Evolutionary conservation across 2,113 vertebrate genomes (phyloP).

Genomic region (Brevimyrus niger): DNA sequence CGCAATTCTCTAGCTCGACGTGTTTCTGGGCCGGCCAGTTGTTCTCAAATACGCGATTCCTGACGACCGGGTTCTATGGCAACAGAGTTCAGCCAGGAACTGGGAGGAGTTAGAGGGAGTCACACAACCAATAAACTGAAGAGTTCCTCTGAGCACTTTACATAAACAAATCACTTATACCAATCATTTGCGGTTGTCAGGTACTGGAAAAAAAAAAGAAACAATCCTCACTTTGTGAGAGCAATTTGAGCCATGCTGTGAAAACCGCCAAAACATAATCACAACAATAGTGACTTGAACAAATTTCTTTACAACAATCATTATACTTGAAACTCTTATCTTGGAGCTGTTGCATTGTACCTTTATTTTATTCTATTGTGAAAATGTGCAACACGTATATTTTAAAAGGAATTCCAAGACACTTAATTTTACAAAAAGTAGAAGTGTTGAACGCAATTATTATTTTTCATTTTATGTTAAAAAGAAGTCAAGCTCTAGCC

Average conservation of each 20-base stretch:
- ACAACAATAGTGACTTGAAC: not conserved
- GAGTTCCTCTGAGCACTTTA: not conserved
- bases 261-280: not conserved
- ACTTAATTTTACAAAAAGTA: not conserved
- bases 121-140: not conserved
- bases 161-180: not conserved
- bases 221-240: not conserved
- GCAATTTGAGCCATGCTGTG: not conserved
- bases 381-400: not conserved
- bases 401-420: not conserved
- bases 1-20: not conserved
- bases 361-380: not conserved
- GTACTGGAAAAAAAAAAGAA: not conserved
- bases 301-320: not conserved
- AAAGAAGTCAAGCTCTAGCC: not conserved
- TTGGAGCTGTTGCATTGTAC: not conserved
- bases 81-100: not conserved
- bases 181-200: not conserved
- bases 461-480: not conserved
- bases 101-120: not conserved
- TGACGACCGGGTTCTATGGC: not conserved
- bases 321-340: not conserved
- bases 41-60: not conserved
- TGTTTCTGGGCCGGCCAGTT: not conserved
- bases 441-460: not conserved